Percentiles rank a stretch among this genome's conserved stretches.
phyloP scores from a whole-genome alignment of 2,797 vertebrate species.

The Streptopelia turtur region DNA sequence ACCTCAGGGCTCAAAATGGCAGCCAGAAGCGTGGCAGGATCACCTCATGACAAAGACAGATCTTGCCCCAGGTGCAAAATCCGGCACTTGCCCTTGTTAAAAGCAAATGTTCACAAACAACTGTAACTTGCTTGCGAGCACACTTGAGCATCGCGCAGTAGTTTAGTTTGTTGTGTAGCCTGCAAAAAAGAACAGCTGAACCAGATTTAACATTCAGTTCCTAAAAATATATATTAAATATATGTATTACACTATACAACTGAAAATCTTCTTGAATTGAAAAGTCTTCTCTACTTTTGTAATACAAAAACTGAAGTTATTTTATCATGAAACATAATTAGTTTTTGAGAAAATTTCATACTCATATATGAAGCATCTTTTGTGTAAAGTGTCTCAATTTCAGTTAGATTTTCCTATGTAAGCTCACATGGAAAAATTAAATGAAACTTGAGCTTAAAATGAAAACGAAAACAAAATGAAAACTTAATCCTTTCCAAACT shows the following conservation, averaged over 20 bases:
- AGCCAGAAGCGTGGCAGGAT: too few relatives aligned
- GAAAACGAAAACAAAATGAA: not conserved
- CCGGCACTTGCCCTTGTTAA: too few relatives aligned
- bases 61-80: too few relatives aligned
- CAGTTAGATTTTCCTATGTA: not conserved
- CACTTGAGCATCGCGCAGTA: not conserved
- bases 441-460: not conserved
- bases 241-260: not conserved
- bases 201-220: not conserved
- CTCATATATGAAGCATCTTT: not conserved
- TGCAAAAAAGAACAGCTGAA: not conserved
- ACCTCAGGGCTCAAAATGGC: too few relatives aligned
- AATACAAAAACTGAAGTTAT: not conserved
- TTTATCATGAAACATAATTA: not conserved
- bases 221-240: not conserved
- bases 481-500: not conserved
- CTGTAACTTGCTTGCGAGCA: not conserved
- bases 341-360: not conserved
- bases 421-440: not conserved
- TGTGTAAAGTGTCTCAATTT: not conserved
- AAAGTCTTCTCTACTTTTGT: not conserved
- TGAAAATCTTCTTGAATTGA: not conserved
- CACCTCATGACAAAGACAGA: too few relatives aligned
- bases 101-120: not conserved
- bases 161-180: not conserved